phyloP scores from a whole-genome alignment of 1,140 invertebrate species.

The Drosophila elegans region DNA sequence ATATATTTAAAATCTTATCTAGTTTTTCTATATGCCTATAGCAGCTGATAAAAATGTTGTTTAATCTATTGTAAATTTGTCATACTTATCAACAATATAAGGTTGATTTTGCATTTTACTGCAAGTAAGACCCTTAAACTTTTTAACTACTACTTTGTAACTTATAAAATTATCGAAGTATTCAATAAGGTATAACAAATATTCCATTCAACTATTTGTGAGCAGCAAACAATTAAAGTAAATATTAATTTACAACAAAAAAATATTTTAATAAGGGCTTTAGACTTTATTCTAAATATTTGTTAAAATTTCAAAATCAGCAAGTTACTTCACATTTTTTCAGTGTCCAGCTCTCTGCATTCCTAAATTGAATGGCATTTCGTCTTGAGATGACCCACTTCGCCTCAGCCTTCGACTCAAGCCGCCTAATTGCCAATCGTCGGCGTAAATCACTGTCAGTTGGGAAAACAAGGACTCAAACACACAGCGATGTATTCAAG shows the following conservation, averaged over 20 bases:
- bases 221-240: neutral
- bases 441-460: constrained; percentile 80
- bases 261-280: neutral
- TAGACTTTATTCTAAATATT: neutral
- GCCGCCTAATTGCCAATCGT: constrained; percentile 79
- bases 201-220: too few relatives aligned
- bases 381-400: constrained; percentile 57
- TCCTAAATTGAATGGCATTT: constrained; percentile 53
- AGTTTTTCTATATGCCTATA: too few relatives aligned
- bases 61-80: too few relatives aligned
- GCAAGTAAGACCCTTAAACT: too few relatives aligned
- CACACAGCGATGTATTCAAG: constrained; percentile 9
- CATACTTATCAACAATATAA: too few relatives aligned
- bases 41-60: neutral
- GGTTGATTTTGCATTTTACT: too few relatives aligned
- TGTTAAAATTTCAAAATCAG: neutral
- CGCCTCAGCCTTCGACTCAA: constrained; percentile 19
- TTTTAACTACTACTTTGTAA: too few relatives aligned
- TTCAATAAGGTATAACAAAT: too few relatives aligned
- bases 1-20: too few relatives aligned
- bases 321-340: neutral
- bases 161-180: too few relatives aligned
- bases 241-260: neutral
- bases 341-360: constrained; percentile 29
- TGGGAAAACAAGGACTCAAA: constrained; percentile 25